A percentile compares a stretch with the other conserved stretches of the same genome.
Conservation (phyloP, 2,797 vertebrate genomes). For the Cirrhinus mrigala region DNA sequence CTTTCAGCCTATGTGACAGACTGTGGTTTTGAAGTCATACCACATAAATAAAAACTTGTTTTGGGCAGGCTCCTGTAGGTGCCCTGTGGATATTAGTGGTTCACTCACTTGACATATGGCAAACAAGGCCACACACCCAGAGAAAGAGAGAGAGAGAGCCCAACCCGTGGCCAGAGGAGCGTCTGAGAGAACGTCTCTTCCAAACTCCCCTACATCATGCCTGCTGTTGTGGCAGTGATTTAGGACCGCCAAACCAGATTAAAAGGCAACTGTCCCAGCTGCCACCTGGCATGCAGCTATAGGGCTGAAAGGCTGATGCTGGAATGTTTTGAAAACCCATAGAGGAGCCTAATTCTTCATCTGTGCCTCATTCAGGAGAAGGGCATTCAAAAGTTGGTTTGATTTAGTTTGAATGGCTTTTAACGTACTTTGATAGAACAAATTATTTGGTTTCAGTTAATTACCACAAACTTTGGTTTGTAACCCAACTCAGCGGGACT, state of each 20-base stretch:
- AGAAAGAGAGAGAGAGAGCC: background rate
- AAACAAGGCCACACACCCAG: conserved; percentile 39
- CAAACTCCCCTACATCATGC: conserved; percentile 53
- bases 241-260: conserved; percentile 55
- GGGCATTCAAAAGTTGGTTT: conserved; percentile 7
- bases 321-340: conserved; percentile 53
- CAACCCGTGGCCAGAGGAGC: conserved; percentile 26
- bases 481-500: conserved; percentile 42
- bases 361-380: conserved; percentile 28
- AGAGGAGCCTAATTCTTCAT: conserved; percentile 56
- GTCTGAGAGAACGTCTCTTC: conserved; percentile 48
- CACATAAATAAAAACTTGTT: background rate
- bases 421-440: conserved; percentile 36
- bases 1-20: background rate
- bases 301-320: conserved; percentile 69
- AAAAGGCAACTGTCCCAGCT: conserved; percentile 73
- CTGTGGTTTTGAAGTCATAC: conserved; percentile 6
- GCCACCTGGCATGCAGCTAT: conserved; percentile 80
- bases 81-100: conserved; percentile 25
- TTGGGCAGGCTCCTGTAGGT: background rate
- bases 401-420: conserved; percentile 18
- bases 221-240: conserved; percentile 57
- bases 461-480: conserved; percentile 42
- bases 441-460: conserved; percentile 48
- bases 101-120: conserved; percentile 31